Percentiles rank a stretch among this genome's conserved stretches.
These are phyloP conservation scores for Perodicticus potto DNA, from an alignment of 2,797 vertebrate species.

Conservation along the genomic window DNA sequence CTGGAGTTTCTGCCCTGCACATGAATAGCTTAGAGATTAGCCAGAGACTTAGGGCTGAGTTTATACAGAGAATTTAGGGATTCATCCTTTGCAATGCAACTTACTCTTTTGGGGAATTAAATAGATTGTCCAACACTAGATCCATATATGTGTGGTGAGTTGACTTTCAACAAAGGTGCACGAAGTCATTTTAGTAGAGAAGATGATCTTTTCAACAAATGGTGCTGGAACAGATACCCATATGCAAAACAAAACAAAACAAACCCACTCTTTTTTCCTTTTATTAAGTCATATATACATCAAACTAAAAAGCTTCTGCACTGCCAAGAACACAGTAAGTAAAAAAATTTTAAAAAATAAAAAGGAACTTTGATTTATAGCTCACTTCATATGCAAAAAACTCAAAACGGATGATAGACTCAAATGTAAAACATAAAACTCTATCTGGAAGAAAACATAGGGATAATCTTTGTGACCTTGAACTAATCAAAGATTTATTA, in stretches of 20 bases:
- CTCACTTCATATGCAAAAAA: background rate
- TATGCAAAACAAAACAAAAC: background rate
- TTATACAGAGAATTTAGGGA: background rate
- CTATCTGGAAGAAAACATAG: slow-evolving; percentile 2
- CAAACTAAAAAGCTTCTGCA: too few species aligned
- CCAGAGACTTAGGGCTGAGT: background rate
- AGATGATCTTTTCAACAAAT: slow-evolving; percentile 47
- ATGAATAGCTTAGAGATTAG: background rate
- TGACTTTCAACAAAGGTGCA: slow-evolving; percentile 5
- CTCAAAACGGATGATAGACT: background rate
- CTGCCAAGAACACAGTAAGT: too few species aligned
- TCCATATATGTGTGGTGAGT: background rate
- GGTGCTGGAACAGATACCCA: background rate
- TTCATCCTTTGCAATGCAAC: background rate
- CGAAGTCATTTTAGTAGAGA: slow-evolving; percentile 9
- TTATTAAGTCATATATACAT: too few species aligned
- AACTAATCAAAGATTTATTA: slow-evolving; percentile 47
- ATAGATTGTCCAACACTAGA: background rate
- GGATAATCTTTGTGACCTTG: slow-evolving; percentile 35
- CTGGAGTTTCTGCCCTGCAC: background rate
- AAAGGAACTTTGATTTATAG: background rate
- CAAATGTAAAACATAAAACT: slow-evolving; percentile 42
- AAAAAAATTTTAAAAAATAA: background rate
- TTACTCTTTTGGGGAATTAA: background rate
- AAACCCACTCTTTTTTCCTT: too few species aligned